Evolutionary conservation across 1,140 invertebrate genomes (phyloP).

Genomic region (Drosophila teissieri): DNA sequence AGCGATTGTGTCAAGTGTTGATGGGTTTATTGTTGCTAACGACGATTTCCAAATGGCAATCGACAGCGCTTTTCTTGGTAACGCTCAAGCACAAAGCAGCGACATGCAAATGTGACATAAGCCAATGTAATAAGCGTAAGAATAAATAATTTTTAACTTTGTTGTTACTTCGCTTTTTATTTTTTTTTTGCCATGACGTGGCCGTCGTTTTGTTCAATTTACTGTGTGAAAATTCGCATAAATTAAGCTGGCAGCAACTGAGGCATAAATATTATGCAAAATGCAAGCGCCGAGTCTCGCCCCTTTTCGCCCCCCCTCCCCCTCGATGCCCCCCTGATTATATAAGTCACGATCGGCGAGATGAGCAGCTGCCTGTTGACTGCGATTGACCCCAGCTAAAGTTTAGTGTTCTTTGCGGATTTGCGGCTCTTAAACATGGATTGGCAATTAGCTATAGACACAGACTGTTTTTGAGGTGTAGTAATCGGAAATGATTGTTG

Average conservation of each 20-base stretch:
- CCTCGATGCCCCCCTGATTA: conserved; percentile 26
- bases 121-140: conserved; percentile 75
- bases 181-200: conserved; percentile 31
- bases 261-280: conserved; percentile 81
- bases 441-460: conserved; percentile 64
- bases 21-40: conserved; percentile 70
- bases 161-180: conserved; percentile 13
- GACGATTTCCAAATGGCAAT: conserved; percentile 49
- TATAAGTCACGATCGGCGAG: conserved; percentile 74
- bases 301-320: background rate
- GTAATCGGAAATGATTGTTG: conserved; percentile 7
- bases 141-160: conserved; percentile 70
- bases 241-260: conserved; percentile 65
- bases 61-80: conserved; percentile 44
- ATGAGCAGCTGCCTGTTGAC: conserved; percentile 57
- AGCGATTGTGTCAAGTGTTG: conserved; percentile 81
- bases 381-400: conserved; percentile 49
- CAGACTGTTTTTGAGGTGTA: conserved; percentile 2
- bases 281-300: conserved; percentile 55
- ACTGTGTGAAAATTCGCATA: conserved; percentile 82
- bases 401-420: conserved; percentile 44
- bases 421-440: conserved; percentile 60
- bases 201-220: conserved; percentile 79
- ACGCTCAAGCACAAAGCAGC: conserved; percentile 13
- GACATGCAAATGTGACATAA: conserved; percentile 74